Evolutionary conservation across 2,113 vertebrate genomes (phyloP).

Genomic region (Blennius ocellaris): DNA sequence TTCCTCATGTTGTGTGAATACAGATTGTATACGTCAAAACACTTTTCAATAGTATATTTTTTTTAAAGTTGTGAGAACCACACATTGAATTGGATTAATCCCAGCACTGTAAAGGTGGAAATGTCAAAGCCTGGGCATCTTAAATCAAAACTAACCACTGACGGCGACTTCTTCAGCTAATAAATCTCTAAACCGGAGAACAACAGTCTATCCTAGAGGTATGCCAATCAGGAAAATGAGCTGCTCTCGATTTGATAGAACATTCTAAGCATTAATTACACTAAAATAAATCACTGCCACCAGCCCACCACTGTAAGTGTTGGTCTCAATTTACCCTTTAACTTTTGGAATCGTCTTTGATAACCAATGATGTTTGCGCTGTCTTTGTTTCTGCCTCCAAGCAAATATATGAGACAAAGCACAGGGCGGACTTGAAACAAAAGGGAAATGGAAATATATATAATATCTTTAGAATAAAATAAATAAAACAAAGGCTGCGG

Average conservation of each 20-base stretch:
- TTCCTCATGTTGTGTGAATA: no score
- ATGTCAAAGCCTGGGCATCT: not conserved
- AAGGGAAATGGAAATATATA: slow-evolving; percentile 27
- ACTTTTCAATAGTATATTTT: not conserved
- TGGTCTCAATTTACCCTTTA: slow-evolving; percentile 14
- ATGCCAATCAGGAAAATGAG: slow-evolving; percentile 3
- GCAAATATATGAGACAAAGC: slow-evolving; percentile 29
- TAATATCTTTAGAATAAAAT: not conserved
- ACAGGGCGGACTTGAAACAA: slow-evolving; percentile 26
- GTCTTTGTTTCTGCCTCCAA: slow-evolving; percentile 1
- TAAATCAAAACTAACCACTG: not conserved
- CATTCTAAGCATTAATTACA: slow-evolving; percentile 8
- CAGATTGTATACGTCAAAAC: no score
- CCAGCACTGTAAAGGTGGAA: not conserved
- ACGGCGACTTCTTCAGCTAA: no score
- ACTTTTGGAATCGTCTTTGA: slow-evolving; percentile 11
- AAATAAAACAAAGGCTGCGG: slow-evolving; percentile 15
- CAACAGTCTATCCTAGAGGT: not conserved
- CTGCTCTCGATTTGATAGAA: slow-evolving; percentile 19
- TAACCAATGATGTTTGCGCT: slow-evolving; percentile 20
- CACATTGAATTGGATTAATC: not conserved
- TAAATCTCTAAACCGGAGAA: not conserved
- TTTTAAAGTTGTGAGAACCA: not conserved
- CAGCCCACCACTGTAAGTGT: slow-evolving; percentile 26
- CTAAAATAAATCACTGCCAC: slow-evolving; percentile 13